Conservation (phyloP, 2,888 invertebrate genomes). For the Heliconius sara region DNA sequence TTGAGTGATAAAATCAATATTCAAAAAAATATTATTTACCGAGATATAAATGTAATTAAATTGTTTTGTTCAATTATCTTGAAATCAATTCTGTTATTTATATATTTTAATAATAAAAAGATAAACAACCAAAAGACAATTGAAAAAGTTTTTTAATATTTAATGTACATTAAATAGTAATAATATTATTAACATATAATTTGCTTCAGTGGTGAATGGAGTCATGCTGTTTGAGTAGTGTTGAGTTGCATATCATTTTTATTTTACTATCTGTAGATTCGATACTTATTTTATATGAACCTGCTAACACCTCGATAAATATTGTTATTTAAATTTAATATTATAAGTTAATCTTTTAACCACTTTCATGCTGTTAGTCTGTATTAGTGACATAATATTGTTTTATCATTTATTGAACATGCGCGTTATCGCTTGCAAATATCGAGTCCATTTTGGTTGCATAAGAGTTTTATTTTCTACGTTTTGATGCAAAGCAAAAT, state of each 20-base stretch:
- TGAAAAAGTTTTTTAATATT: no score
- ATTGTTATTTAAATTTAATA: background rate
- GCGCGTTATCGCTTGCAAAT: no score
- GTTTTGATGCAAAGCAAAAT: background rate
- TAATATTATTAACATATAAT: background rate
- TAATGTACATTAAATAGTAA: background rate
- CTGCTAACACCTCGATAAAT: slow-evolving; percentile 20
- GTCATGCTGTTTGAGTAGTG: slow-evolving; percentile 56
- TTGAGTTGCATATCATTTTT: slow-evolving; percentile 61
- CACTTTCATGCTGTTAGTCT: background rate
- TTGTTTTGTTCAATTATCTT: no score
- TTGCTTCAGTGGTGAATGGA: slow-evolving; percentile 71
- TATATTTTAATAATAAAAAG: no score
- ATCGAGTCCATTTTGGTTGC: no score
- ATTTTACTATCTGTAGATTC: slow-evolving; percentile 48
- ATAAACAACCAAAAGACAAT: no score
- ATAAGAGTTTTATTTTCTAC: no score
- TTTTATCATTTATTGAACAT: no score
- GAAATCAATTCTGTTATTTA: no score
- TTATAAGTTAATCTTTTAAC: background rate
- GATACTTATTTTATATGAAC: slow-evolving; percentile 39
- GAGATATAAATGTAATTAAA: background rate
- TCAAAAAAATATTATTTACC: background rate
- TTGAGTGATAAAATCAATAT: background rate
- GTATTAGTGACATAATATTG: no score